Percentiles rank a stretch among this genome's conserved stretches.
Conservation (phyloP, 2,113 vertebrate species). For the Opisthocomus hoazin region DNA sequence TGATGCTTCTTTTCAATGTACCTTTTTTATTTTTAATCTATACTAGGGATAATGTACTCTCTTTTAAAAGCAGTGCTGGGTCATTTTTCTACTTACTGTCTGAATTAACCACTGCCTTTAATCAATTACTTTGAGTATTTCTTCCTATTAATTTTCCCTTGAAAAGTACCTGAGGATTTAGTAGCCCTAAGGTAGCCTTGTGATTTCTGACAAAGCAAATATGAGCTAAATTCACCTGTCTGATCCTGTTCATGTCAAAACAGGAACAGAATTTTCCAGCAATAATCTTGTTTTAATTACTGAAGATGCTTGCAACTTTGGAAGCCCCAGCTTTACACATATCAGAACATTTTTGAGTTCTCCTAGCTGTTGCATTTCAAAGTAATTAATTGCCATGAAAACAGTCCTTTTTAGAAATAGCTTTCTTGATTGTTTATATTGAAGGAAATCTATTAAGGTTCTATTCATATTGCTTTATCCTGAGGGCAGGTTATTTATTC, state of each 20-base stretch:
- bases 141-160: background rate
- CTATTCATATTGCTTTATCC: background rate
- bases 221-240: background rate
- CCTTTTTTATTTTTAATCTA: background rate
- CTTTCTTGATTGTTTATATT: background rate
- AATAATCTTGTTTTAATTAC: background rate
- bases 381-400: background rate
- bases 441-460: background rate
- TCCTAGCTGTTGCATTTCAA: background rate
- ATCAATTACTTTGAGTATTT: background rate
- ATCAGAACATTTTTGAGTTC: background rate
- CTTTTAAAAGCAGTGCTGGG: background rate
- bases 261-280: background rate
- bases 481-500: background rate
- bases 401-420: background rate
- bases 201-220: background rate
- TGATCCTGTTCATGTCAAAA: background rate
- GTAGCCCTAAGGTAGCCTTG: background rate
- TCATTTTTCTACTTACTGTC: background rate
- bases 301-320: background rate
- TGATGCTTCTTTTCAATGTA: background rate
- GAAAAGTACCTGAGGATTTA: background rate
- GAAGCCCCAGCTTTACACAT: background rate
- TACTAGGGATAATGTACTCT: background rate
- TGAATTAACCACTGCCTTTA: background rate